Evolutionary conservation across 2,113 vertebrate genomes (phyloP), one percentile per base, ranked within the genome.

Genomic region (Axis porcinus): DNA sequence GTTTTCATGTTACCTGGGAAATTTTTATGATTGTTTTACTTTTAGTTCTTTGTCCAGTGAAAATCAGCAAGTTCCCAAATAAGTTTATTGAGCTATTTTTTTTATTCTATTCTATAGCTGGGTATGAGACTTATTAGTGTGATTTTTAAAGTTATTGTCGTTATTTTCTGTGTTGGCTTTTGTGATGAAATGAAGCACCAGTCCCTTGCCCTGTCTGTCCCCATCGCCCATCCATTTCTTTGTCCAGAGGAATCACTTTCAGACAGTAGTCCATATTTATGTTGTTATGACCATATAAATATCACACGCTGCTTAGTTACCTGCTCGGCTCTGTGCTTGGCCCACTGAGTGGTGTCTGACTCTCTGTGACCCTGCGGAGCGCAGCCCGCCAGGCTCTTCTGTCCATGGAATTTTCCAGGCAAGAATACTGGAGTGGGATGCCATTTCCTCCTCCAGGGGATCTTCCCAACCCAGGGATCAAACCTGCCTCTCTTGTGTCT

Each of bases 211-310:
- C 78, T 17, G 3, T 30, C 21, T 64, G 25, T 76, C 36, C 58
- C 13, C 2, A 7, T 36, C 1, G 2, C n/a, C 21, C 15, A 2
- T 7, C 13, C 27, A 11, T 62, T 36, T 14, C 6, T 84, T 60
- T 64, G 64, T 64, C 36, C 12, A 40, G 86, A 54, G 47, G 19
- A 93, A 55, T 27, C 79, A 25, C 79, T 64, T 62, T 47, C 17
- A 74, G 67, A 7, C 30, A 45, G 10, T 27, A 19, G 60, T 76
- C 76, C 74, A 16, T 67, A 14, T 15, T 54, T 60, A 30, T 4
- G 7, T 58, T 81, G 33, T 81, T 70, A 7, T 16, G 28, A 43
- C 15, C 14, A 10, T 16, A 1, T 45, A 40, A 62, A 25, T 28
- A 6, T 16, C 14, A 19, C 40, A 23, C 33, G 27, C 19, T 85